Evolutionary conservation across 2,888 invertebrate genomes (phyloP), one percentile per base, ranked within the genome.

Genomic region (Cephus pygmeus): DNA sequence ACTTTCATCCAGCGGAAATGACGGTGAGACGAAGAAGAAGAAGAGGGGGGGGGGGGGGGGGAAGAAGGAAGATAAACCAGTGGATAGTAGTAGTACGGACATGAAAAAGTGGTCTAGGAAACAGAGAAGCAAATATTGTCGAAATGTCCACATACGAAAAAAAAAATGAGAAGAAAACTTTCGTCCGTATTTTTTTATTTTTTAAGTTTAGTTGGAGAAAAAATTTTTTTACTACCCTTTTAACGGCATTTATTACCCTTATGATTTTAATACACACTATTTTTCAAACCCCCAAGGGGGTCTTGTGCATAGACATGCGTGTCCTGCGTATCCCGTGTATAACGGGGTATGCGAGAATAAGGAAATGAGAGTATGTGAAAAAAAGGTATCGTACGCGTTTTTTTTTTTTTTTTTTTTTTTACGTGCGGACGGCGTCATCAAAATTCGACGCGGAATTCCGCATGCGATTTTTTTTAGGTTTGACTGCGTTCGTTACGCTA

Each of bases 201-300:
- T 56, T 56, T 71, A 69, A 35, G 77, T 75, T 74, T 75, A 73
- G 77, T 77, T 56, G 34, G 30, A 77, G 12, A 73, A 69, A 76
- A 76, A 71, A 76, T 79, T 81, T 79, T 79, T 79, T 75, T 74
- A 75, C 69, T 30, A 15, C 56, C 71, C 56, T 76, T 78, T 78
- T 74, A 80, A 75, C 79, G 78, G 77, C 80, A 82, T 82, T 82
- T 82, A 79, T 82, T 77, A 82, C 75, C 75, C 71, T 78, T 80
- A 81, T 74, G 71, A 80, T 77, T 79, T 73, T 71, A 40, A 31
- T 71, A 34, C 15, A 71, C 71, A 56, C 40, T 56, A 23, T 23
- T 56, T 56, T 56, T 56, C 6, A 4, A 56, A 23, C 0, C 4
- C 23, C 40, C 15, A 9, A 56, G 23, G 4, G 40, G 23, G 23